Conservation (phyloP, 2,113 vertebrate species). For the Tursiops truncatus region DNA sequence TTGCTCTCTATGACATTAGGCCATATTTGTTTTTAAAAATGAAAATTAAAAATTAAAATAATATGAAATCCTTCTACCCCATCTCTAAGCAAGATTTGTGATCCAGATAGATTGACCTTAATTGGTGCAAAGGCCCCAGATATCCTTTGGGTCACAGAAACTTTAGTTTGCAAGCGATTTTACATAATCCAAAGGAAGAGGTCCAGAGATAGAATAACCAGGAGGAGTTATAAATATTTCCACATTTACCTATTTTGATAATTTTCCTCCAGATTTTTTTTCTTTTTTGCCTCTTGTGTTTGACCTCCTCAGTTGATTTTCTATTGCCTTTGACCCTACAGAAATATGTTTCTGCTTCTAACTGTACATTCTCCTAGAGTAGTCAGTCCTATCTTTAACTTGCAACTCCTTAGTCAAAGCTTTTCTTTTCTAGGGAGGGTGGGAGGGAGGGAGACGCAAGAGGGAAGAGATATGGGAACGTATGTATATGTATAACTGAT, state of each 20-base stretch:
- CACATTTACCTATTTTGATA: not conserved
- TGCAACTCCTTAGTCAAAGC: not conserved
- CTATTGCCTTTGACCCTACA: not conserved
- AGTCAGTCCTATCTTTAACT: not conserved
- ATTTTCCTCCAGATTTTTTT: not conserved
- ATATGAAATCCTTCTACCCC: not conserved
- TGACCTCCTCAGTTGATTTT: conserved; percentile 19
- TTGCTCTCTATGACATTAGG: not conserved
- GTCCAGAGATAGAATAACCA: not conserved
- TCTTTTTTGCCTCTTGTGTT: not conserved
- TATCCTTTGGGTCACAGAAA: not conserved
- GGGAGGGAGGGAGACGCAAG: too few species aligned
- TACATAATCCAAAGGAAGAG: not conserved
- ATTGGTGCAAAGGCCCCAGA: not conserved
- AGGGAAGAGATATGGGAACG: too few species aligned
- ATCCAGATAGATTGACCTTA: not conserved
- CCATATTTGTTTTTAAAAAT: not conserved
- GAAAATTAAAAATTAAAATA: not conserved
- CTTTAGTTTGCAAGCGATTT: not conserved
- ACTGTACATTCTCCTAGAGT: not conserved
- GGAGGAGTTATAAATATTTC: not conserved
- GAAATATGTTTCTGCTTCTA: not conserved
- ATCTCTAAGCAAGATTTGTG: not conserved
- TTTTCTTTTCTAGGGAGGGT: not conserved
- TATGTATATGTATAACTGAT: too few species aligned